Base-by-base conservation (phyloP, 2,113 vertebrate species). In the Orcinus orca region DNA sequence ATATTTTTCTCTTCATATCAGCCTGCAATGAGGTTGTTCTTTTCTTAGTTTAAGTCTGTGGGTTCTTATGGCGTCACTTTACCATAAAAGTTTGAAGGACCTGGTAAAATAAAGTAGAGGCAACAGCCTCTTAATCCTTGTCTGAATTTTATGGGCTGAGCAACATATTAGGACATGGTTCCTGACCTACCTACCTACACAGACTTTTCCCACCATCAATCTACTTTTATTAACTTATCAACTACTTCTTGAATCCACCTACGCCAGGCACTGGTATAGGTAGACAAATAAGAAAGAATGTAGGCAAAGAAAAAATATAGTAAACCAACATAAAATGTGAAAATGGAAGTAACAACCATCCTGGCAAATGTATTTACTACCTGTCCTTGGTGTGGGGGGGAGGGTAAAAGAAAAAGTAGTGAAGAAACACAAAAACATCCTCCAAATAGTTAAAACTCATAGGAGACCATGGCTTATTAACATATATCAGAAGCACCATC, bases 391-490 rank as follows among this genome's bases (percentile, higher is more conserved):
- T 62, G 33, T 60, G 17, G 12, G 8, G 68, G 53, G 15, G 15
- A 53, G 5, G 53, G 44, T 31, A 31, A 88, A 60, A 93, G 70
- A 53, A 58, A 67, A 21, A 58, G 6, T 29, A 33, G 29, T 33
- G 17, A 9, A 36, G 14, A 62, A 63, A 38, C 41, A n/a, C 31
- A 25, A 33, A 65, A 94, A 89, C 33, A 23, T 12, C 17, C 33
- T 76, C 12, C 29, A 29, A 91, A 84, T 36, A 71, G 38, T 95
- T 95, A 95, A 91, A 76, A 95, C 74, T 89, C 83, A 73, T 1
- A 55, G 58, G 33, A 88, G 81, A 38, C 13, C 21, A 29, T 4
- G 29, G 38, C 58, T 91, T 63, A 88, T 87, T 74, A 60, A 44
- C 47, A 74, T 21, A 80, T 14, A 60, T 70, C 71, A 90, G 80